These are phyloP conservation scores for Yponomeuta cagnagella DNA, from an alignment of 2,888 invertebrate species.

Conservation along the genomic window DNA sequence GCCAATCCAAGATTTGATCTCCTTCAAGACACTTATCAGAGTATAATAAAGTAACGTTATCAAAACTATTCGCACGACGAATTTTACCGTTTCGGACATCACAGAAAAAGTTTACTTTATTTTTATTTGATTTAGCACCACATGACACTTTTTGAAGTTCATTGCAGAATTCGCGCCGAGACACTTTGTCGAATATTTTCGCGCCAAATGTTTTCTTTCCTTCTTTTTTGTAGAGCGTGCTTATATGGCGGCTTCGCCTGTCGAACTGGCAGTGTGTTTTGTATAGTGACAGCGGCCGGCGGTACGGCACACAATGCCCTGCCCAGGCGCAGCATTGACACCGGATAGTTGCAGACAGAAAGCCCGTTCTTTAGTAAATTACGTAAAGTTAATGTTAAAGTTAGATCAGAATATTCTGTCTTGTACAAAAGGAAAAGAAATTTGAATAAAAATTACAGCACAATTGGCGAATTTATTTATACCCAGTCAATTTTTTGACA, in stretches of 20 bases:
- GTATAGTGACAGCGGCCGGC: slow-evolving; percentile 29
- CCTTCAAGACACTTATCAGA: slow-evolving; percentile 1
- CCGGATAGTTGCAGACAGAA: background rate
- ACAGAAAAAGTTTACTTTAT: background rate
- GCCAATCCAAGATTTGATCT: background rate
- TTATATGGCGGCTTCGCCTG: background rate
- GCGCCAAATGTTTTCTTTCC: background rate
- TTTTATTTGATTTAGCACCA: no score
- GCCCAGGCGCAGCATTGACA: slow-evolving; percentile 25
- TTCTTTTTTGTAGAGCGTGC: no score
- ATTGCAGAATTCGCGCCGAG: background rate
- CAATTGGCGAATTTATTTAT: no score
- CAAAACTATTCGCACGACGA: background rate
- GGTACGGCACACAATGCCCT: slow-evolving; percentile 50
- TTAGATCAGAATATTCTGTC: no score
- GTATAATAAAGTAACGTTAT: slow-evolving; percentile 7
- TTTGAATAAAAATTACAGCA: no score
- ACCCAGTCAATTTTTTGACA: no score
- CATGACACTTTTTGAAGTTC: background rate
- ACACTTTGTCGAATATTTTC: background rate
- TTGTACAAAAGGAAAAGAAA: no score
- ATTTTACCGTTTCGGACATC: slow-evolving; percentile 6
- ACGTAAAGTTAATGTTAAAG: background rate
- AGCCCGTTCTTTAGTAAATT: background rate
- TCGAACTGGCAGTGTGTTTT: background rate